Evolutionary conservation across 2,797 vertebrate species (phyloP), one percentile per base, ranked within the genome.

Genomic region (Rhinichthys osculus): DNA sequence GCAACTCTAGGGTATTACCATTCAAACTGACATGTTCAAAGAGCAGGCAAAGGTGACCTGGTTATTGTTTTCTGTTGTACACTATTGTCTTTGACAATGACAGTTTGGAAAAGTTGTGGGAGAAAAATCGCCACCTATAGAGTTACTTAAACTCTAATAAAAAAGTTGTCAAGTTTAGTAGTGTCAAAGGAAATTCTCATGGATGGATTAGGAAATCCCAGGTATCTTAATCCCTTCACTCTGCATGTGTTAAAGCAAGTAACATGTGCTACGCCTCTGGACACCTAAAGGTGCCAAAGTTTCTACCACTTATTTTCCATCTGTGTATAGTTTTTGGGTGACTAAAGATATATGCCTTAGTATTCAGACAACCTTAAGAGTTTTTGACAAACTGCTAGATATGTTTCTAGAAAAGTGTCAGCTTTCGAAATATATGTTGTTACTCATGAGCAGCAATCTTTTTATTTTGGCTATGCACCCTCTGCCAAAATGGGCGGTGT

Each of bases 21-120:
- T 19, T 82, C 44, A 35, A 52, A 54, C 82, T 69, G 42, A 30
- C 7, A 38, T 67, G 44, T 82, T 44, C 38, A 78, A 78, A 64
- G 57, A 64, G 42, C 64, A 40, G 33, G 50, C 57, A 71, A 78
- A 57, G n/a, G 64, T 84, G 33, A 30, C 47, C 44, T 40, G 82
- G 27, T 82, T 70, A 52, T 52, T 50, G 42, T 52, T 35, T 52
- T 74, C n/a, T n/a, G 7, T 54, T 47, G 19, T n/a, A 54, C n/a
- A 40, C 14, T 6, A 52, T 6, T 72, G 52, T 19, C 38, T 42
- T 82, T 73, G 27, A 27, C 4, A 35, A 17, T 50, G 7, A 16
- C 17, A 62, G 30, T 33, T 72, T 81, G 7, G 38, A 62, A 73
- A 74, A 33, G 54, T 35, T 30, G 27, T 16, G 2, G n/a, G 5